Base-by-base conservation (phyloP, 2,113 vertebrate species). In the Platysteira castanea region DNA sequence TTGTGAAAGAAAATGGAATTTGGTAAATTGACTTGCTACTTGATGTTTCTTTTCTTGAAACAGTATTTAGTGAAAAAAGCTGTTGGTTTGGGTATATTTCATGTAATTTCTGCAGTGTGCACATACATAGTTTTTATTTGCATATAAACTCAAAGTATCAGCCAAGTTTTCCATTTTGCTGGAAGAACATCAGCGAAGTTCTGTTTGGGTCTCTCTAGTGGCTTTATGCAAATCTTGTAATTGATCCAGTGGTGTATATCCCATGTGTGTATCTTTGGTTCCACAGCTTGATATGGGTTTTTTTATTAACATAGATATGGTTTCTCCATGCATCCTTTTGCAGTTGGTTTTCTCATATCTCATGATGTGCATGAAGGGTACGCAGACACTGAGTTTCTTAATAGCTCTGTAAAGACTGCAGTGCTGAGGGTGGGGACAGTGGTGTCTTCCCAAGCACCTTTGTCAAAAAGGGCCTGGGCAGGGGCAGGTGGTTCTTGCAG, bases 361-460 rank as follows among this genome's bases (percentile, higher is more conserved):
- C 52, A 14, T 0, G 0, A 37, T 57, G 11, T 11, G 9, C 54
- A 9, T 24, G 20, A 52, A 53, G 46, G 20, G 2, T 53, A 16
- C 11, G 20, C 20, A 12, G n/a, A 39, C 11, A 7, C 1, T 11
- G 37, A 52, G 24, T 81, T 83, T 41, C 42, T 64, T 44, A 42
- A 28, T 41, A 49, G 14, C 18, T 26, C 4, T 42, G 30, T 63
- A 28, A 78, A 79, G 41, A 24, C 35, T 28, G 41, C 33, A 71
- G 47, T 28, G 50, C 12, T 47, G 37, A 31, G 3, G n/a, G 16
- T 42, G 22, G 31, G 28, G 18, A 49, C 30, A 17, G 24, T 14
- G 21, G 11, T 56, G 81, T 87, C 33, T 77, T 60, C 13, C 19
- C 20, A 41, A 39, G 33, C 61, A 86, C 4, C 1, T 83, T 39